Conservation (phyloP, 2,888 invertebrate species). For the Biston betularia region DNA sequence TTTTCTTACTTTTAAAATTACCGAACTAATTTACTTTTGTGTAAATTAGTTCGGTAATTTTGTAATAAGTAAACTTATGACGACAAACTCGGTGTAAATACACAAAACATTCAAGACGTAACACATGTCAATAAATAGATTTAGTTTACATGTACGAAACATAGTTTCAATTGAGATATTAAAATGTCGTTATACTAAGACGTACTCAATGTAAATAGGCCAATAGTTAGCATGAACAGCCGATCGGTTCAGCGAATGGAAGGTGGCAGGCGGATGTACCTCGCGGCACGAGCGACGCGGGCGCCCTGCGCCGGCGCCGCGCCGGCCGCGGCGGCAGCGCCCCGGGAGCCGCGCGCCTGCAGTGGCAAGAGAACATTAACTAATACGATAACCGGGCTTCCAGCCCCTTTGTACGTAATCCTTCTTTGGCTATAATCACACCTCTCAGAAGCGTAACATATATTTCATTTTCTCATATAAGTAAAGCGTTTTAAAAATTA, state of each 20-base stretch:
- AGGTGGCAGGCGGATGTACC: background rate
- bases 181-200: background rate
- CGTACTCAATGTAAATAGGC: constrained; percentile 2
- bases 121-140: background rate
- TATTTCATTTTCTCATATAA: constrained; percentile 55
- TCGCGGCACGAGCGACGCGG: background rate
- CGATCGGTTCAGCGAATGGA: too few relatives aligned
- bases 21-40: too few relatives aligned
- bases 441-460: constrained; percentile 78
- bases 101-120: background rate
- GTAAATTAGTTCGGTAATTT: too few relatives aligned
- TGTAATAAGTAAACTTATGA: background rate
- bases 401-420: constrained; percentile 74
- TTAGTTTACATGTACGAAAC: too few relatives aligned
- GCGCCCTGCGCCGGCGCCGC: background rate
- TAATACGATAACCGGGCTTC: constrained; percentile 67
- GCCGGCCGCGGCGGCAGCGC: constrained; percentile 32
- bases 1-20: too few relatives aligned
- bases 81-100: background rate
- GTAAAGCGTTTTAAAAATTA: constrained; percentile 63
- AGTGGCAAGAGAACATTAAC: constrained; percentile 48
- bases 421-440: constrained; percentile 76
- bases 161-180: too few relatives aligned
- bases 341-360: constrained; percentile 5
- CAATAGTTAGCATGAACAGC: background rate